Percentiles rank a stretch among this genome's conserved stretches.
These are phyloP conservation scores for Girardia tigrina DNA, from an alignment of 2,888 invertebrate genomes.

Conservation along the genomic window DNA sequence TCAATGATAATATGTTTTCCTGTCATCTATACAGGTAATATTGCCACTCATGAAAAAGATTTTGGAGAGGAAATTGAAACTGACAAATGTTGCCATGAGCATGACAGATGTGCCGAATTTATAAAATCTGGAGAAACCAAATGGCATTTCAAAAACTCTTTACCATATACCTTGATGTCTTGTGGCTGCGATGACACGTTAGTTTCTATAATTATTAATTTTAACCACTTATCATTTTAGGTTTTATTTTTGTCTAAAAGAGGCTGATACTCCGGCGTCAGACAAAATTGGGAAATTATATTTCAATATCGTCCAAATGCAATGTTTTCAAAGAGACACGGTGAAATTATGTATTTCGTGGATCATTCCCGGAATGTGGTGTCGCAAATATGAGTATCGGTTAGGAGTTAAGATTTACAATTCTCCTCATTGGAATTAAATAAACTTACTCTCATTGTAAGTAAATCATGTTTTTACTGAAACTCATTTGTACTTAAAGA, in stretches of 20 bases:
- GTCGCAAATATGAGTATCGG: background rate
- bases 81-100: slow-evolving; percentile 40
- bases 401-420: background rate
- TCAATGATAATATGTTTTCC: too few relatives aligned
- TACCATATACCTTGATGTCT: slow-evolving; percentile 39
- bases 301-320: slow-evolving; percentile 5
- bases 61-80: slow-evolving; percentile 39
- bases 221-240: background rate
- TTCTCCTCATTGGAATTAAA: background rate
- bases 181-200: slow-evolving; percentile 40
- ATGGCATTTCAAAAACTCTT: slow-evolving; percentile 39
- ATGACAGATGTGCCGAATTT: slow-evolving; percentile 40
- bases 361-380: background rate
- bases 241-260: background rate
- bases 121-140: slow-evolving; percentile 39
- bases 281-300: background rate
- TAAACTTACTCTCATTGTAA: too few relatives aligned
- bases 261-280: background rate
- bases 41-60: slow-evolving; percentile 39
- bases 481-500: too few relatives aligned
- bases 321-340: slow-evolving; percentile 10
- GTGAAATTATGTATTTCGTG: background rate
- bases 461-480: too few relatives aligned
- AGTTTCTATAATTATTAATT: background rate
- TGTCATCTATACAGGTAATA: slow-evolving; percentile 38